Evolutionary conservation across 2,797 vertebrate genomes (phyloP).

Genomic region (Clarias laeviceps): DNA sequence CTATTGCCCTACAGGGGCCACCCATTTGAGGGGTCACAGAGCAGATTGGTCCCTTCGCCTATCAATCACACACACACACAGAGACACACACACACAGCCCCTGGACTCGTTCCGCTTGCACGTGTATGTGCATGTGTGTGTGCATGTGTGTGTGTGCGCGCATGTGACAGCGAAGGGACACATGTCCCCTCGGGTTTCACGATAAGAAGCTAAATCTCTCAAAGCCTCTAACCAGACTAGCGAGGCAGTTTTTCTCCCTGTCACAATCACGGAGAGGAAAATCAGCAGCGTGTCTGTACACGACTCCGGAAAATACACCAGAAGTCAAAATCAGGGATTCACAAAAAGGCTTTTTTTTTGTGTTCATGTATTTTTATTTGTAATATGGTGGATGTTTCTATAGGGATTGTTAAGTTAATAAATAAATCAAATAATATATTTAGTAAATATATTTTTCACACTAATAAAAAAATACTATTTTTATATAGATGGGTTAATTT

Average conservation of each 20-base stretch:
- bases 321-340: neutral
- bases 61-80: slow-evolving; percentile 53
- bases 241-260: slow-evolving; percentile 41
- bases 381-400: neutral
- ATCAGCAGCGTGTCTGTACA: slow-evolving; percentile 6
- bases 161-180: slow-evolving; percentile 39
- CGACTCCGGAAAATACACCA: slow-evolving; percentile 4
- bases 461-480: neutral
- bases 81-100: slow-evolving; percentile 22
- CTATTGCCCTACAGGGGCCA: slow-evolving; percentile 45
- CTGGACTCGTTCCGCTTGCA: slow-evolving; percentile 10
- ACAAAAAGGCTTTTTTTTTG: neutral
- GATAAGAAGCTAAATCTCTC: slow-evolving; percentile 48
- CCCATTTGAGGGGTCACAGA: slow-evolving; percentile 63
- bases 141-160: slow-evolving; percentile 18
- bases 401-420: neutral
- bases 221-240: slow-evolving; percentile 38
- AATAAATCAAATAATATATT: neutral
- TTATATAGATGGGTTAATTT: no score
- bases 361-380: neutral
- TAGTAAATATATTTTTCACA: neutral
- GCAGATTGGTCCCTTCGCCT: slow-evolving; percentile 60
- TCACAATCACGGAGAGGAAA: slow-evolving; percentile 21
- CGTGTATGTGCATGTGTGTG: neutral
- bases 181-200: slow-evolving; percentile 40